Conservation (phyloP, 2,113 vertebrate species). For the Archilochus colubris region DNA sequence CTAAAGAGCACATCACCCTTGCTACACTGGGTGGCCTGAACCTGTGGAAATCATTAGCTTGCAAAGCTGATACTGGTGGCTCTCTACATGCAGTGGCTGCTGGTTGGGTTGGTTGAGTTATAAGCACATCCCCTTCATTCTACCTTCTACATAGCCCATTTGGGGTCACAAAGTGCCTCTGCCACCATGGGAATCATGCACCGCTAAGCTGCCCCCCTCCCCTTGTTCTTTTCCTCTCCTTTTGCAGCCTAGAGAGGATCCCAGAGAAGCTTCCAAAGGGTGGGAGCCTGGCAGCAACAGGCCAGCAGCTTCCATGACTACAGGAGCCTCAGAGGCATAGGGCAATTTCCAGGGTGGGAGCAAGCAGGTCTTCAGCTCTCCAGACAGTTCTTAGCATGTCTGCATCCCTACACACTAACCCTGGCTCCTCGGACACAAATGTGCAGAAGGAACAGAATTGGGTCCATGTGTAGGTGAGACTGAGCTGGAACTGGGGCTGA, state of each 20-base stretch:
- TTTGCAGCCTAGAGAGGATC: not conserved
- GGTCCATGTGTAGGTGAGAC: not conserved
- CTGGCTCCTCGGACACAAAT: not conserved
- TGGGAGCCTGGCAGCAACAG: not conserved
- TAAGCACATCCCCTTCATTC: not conserved
- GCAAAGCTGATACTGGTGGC: not conserved
- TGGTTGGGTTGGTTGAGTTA: not conserved
- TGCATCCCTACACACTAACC: not conserved
- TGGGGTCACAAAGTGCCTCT: not conserved
- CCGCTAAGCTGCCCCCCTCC: not conserved
- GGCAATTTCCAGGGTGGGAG: not conserved
- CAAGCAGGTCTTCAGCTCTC: not conserved
- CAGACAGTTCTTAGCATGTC: accelerated
- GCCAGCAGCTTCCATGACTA: not conserved
- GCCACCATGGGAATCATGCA: not conserved
- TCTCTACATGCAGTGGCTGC: not conserved
- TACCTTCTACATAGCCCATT: not conserved
- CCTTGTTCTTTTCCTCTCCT: not conserved
- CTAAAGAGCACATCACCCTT: not conserved
- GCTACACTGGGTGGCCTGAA: not conserved
- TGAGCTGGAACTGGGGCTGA: not conserved
- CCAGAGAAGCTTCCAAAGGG: not conserved
- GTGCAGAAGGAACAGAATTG: not conserved
- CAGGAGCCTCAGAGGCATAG: not conserved
- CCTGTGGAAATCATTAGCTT: not conserved